These are phyloP conservation scores for Catostomus latipinnis DNA, from an alignment of 2,797 vertebrate genomes.

Conservation along the genomic window DNA sequence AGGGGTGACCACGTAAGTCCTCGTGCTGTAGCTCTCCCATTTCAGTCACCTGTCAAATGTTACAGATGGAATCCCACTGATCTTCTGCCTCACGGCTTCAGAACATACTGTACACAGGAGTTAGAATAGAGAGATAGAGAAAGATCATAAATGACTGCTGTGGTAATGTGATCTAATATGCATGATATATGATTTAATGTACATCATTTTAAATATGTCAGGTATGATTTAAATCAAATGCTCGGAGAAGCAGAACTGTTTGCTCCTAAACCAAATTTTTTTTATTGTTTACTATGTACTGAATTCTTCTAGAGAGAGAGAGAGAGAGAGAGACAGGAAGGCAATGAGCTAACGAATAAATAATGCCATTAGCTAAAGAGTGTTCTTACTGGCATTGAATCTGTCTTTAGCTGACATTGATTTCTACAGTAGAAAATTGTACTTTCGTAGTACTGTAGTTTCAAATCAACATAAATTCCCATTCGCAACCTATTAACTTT, in stretches of 20 bases:
- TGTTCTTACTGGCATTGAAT: background rate
- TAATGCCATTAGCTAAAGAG: conserved; percentile 16
- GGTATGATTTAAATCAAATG: conserved; percentile 18
- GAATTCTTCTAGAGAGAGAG: background rate
- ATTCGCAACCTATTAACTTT: no score
- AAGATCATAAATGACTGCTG: conserved; percentile 29
- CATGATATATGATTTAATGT: conserved; percentile 18
- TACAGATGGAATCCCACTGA: background rate
- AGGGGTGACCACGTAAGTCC: conserved; percentile 21
- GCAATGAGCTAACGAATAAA: background rate
- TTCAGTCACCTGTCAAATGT: conserved; percentile 39
- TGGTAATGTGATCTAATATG: conserved; percentile 29
- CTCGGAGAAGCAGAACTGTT: background rate
- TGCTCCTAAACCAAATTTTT: conserved; percentile 6
- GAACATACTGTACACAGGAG: conserved; percentile 7
- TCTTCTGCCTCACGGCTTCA: background rate
- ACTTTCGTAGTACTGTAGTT: conserved; percentile 5
- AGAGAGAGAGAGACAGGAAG: background rate
- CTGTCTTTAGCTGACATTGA: conserved; percentile 28
- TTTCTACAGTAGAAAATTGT: conserved; percentile 18
- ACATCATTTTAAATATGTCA: conserved; percentile 25
- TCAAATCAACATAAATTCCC: background rate
- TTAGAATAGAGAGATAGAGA: conserved; percentile 12
- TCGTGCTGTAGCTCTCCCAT: conserved; percentile 5
- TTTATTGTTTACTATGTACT: conserved; percentile 6